These are phyloP conservation scores for Brotula barbata DNA, from an alignment of 2,797 vertebrate species.

Conservation along the genomic window DNA sequence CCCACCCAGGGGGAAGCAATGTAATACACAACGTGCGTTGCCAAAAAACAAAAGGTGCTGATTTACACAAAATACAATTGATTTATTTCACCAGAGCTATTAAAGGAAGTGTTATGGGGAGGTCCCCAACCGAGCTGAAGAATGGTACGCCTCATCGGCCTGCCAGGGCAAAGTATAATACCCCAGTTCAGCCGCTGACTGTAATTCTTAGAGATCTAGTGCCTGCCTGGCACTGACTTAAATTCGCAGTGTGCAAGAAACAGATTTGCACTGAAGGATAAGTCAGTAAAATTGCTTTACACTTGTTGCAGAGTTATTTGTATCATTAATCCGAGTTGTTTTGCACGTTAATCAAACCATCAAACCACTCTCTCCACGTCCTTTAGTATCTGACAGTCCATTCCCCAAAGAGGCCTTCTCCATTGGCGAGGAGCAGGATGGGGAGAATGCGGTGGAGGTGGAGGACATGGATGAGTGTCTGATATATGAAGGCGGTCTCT, in stretches of 20 bases:
- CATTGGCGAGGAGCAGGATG: constrained; percentile 77
- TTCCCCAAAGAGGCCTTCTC: constrained; percentile 85
- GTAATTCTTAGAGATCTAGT: constrained; percentile 45
- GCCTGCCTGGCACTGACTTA: constrained; percentile 13
- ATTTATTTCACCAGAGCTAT: constrained; percentile 42
- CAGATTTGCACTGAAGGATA: constrained; percentile 2
- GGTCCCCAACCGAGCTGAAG: constrained; percentile 22
- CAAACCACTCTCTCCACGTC: constrained; percentile 12
- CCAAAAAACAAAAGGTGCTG: constrained; percentile 25
- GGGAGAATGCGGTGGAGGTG: constrained; percentile 77
- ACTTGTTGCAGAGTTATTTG: not conserved
- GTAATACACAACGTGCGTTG: constrained; percentile 17
- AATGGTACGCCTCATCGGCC: constrained; percentile 30
- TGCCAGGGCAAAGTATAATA: constrained; percentile 32
- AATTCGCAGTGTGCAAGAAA: constrained; percentile 7
- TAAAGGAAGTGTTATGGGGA: constrained; percentile 30
- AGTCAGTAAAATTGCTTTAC: not conserved
- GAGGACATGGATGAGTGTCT: constrained; percentile 89
- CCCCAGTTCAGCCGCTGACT: constrained; percentile 20
- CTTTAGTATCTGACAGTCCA: constrained; percentile 82
- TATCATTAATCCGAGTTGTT: not conserved
- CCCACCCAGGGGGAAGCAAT: not conserved
- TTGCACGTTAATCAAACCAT: not conserved
- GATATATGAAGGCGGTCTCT: constrained; percentile 82
- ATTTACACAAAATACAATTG: constrained; percentile 32